Percentiles rank a stretch among this genome's conserved stretches.
Conservation (phyloP, 2,797 vertebrate species). For the Paratrypauchen microcephalus region DNA sequence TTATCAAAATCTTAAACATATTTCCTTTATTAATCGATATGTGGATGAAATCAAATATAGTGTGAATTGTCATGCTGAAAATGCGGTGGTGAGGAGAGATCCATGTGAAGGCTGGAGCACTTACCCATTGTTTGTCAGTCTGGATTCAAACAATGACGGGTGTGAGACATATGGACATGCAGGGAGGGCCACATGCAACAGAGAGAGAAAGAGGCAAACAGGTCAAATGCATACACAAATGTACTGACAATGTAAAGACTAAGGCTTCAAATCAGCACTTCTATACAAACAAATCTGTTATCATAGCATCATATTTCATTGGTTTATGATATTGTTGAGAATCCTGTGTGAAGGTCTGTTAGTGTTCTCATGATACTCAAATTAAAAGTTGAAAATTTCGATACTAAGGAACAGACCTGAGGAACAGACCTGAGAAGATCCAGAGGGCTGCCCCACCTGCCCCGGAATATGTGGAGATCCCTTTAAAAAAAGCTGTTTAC, state of each 20-base stretch:
- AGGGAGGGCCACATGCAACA: constrained; percentile 42
- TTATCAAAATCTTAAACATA: too few species aligned
- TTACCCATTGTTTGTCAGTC: constrained; percentile 95
- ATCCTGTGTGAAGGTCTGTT: too few species aligned
- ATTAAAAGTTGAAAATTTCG: too few species aligned
- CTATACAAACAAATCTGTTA: background rate
- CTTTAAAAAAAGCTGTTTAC: constrained; percentile 71
- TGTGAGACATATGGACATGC: constrained; percentile 75
- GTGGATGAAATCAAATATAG: background rate
- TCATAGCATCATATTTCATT: background rate
- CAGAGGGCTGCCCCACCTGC: constrained; percentile 78
- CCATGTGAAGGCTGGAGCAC: constrained; percentile 59
- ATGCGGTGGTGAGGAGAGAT: background rate
- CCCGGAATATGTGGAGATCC: constrained; percentile 86
- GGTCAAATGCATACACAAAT: background rate
- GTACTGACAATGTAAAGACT: background rate
- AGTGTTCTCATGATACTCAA: too few species aligned
- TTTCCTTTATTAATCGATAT: background rate
- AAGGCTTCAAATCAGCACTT: background rate
- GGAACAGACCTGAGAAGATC: constrained; percentile 85
- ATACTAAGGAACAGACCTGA: too few species aligned
- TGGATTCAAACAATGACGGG: constrained; percentile 74
- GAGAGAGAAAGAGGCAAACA: constrained; percentile 53
- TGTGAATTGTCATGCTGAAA: background rate
- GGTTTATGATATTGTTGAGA: background rate